These are phyloP conservation scores for Trissolcus japonicus DNA, from an alignment of 2,888 invertebrate species.

Conservation along the genomic window DNA sequence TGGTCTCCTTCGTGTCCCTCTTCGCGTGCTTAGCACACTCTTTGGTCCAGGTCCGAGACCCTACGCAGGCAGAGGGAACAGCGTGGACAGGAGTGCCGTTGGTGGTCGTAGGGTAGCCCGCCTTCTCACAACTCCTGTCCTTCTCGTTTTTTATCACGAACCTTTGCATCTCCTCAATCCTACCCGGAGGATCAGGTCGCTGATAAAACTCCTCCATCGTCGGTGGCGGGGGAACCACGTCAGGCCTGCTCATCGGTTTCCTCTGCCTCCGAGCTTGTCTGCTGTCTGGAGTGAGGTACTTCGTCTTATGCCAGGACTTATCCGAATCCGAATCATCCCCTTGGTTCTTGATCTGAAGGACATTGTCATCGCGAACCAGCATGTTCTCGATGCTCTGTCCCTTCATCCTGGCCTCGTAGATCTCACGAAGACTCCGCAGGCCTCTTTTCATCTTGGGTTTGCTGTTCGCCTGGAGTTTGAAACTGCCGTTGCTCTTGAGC, in stretches of 20 bases:
- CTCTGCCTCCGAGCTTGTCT: slow-evolving; percentile 86
- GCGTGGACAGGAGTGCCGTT: slow-evolving; percentile 73
- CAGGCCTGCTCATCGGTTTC: slow-evolving; percentile 80
- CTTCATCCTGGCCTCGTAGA: slow-evolving; percentile 80
- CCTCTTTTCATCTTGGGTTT: slow-evolving; percentile 76
- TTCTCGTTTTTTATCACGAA: slow-evolving; percentile 82
- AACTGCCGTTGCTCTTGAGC: slow-evolving; percentile 83
- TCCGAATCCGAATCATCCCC: slow-evolving; percentile 38
- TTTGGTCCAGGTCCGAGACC: slow-evolving; percentile 58
- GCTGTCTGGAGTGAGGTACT: slow-evolving; percentile 82
- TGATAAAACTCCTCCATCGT: slow-evolving; percentile 77
- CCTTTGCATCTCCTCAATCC: slow-evolving; percentile 28
- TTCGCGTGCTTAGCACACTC: slow-evolving; percentile 29
- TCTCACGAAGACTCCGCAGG: slow-evolving; percentile 85
- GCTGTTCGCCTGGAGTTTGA: slow-evolving; percentile 78
- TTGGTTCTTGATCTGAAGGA: slow-evolving; percentile 56
- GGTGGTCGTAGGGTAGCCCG: slow-evolving; percentile 74
- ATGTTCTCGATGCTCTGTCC: slow-evolving; percentile 57
- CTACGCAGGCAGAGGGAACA: slow-evolving; percentile 62
- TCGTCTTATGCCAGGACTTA: slow-evolving; percentile 67
- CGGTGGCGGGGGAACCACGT: slow-evolving; percentile 81
- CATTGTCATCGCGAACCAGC: slow-evolving; percentile 13
- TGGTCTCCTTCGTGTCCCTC: slow-evolving; percentile 6
- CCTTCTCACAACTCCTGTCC: slow-evolving; percentile 79
- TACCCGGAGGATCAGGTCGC: slow-evolving; percentile 36